phyloP scores from a whole-genome alignment of 1,140 invertebrate species.

The honey bee (Apis mellifera) region Amel_HAv3.1 CM009939.2:8409001-8409500 shows the following conservation, averaged over 20 bases:
- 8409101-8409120: not conserved
- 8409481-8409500: not conserved
- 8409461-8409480: not conserved
- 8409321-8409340: constrained; percentile 11
- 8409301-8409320: not conserved
- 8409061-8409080: no score
- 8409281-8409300: not conserved
- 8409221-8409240: not conserved
- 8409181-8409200: not conserved
- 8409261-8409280: not conserved
- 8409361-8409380: not conserved
- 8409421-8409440: not conserved
- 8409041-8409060: no score
- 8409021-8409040: no score
- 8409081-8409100: no score
- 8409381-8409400: constrained; percentile 1
- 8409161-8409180: no score
- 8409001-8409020: not conserved
- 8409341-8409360: constrained; percentile 12
- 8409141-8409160: no score
- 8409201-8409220: constrained; percentile 12
- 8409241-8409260: not conserved
- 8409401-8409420: not conserved
- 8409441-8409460: constrained; percentile 15
- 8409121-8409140: not conserved